phyloP scores from a whole-genome alignment of 1,140 invertebrate species.

The Scaptomyza hsui region DNA sequence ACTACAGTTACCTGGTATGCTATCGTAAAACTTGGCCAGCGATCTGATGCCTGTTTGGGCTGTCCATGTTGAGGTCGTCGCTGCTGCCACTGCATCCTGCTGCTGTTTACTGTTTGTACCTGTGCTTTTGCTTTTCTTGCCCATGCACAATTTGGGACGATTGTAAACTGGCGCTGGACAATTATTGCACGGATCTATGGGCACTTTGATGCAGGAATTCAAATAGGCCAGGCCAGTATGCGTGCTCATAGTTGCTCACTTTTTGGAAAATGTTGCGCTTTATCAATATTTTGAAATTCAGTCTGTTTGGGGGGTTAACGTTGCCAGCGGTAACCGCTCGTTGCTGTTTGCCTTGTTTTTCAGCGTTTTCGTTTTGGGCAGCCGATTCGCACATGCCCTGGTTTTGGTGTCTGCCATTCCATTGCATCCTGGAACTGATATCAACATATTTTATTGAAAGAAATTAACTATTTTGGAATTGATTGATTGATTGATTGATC shows the following conservation, averaged over 20 bases:
- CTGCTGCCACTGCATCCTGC: not conserved
- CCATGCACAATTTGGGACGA: conserved; percentile 71
- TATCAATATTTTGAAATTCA: conserved; percentile 66
- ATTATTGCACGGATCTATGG: conserved; percentile 82
- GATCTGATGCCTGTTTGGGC: conserved; percentile 68
- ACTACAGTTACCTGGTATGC: conserved; percentile 73
- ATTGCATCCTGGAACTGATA: not conserved
- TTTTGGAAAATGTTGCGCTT: conserved; percentile 55
- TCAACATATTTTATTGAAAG: no score
- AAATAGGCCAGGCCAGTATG: conserved; percentile 55
- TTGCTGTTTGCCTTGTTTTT: conserved; percentile 59
- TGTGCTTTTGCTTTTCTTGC: conserved; percentile 40
- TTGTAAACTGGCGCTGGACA: conserved; percentile 81
- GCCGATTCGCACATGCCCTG: conserved; percentile 55
- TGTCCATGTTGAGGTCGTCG: conserved; percentile 39
- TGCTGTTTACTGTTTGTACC: conserved; percentile 1
- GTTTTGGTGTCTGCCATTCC: conserved; percentile 1
- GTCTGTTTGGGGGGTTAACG: conserved; percentile 45
- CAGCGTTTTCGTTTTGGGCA: conserved; percentile 65
- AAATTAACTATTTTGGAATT: no score
- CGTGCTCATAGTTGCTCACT: conserved; percentile 51
- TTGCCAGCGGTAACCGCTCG: conserved; percentile 63
- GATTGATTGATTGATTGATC: no score
- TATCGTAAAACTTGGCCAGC: conserved; percentile 80
- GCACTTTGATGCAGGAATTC: conserved; percentile 77